Base-by-base conservation (phyloP, 2,797 vertebrate genomes). In the Myotis findleyi region DNA sequence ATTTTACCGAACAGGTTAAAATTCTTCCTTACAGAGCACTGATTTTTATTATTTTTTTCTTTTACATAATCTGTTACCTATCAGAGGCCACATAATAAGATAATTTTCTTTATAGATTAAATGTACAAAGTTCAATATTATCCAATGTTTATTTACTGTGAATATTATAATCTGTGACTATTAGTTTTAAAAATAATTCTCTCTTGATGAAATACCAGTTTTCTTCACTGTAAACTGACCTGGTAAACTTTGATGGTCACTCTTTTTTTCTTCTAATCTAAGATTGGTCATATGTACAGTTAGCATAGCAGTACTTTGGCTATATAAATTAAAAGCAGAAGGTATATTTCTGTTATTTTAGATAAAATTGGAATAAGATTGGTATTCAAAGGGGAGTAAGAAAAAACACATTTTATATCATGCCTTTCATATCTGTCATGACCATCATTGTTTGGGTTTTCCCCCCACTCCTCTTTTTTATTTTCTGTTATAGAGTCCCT, bases 311-410 rank as follows among this genome's bases (percentile, higher is more conserved):
- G 59, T 87, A 80, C 38, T 86, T 96, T 88, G 64, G 20, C 33
- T 82, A 59, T 21, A 76, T 76, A 87, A 77, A 89, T 93, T 80
- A 92, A 84, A 5, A 13, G 25, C 62, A 82, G 41, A 91, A 73
- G 13, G 30, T 69, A 3, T 36, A 72, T 53, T 96, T 94, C 87
- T 85, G 18, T 92, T 82, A 86, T 80, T 91, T 96, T 85, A 89
- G 57, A 25, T 89, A 36, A 91, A 91, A 89, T 93, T 77, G 59
- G n/a, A 89, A 57, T 84, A 81, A 80, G 66, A 21, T 68, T 68
- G 2, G 11, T 95, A 71, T 89, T 49, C 11, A 82, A 80, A 96
- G 51, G 20, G 87, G 90, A 89, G 16, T 33, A 25, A 69, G 13
- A 25, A 83, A 87, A 62, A 57, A 59, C 27, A 2, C 30, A 79